A percentile compares a stretch with the other conserved stretches of the same genome.
These are phyloP conservation scores for Forbesichthys agassizii DNA, from an alignment of 2,113 vertebrate genomes.

Conservation along the genomic window DNA sequence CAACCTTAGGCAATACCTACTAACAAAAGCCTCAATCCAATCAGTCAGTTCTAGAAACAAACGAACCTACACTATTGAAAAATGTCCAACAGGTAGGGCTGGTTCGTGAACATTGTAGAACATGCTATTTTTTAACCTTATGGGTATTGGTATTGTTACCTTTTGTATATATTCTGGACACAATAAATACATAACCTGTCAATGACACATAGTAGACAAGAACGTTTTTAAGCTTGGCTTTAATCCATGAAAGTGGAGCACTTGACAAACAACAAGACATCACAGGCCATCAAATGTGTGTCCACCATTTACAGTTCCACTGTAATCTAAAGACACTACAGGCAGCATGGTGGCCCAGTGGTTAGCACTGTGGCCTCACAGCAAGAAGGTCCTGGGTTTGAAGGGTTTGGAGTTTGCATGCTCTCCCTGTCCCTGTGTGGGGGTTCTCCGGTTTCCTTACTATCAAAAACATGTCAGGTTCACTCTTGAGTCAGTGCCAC, in stretches of 20 bases:
- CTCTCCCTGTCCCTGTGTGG: constrained; percentile 3
- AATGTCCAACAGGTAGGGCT: background rate
- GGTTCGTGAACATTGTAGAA: background rate
- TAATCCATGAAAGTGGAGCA: constrained; percentile 37
- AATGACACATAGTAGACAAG: background rate
- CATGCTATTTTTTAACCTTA: background rate
- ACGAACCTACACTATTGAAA: background rate
- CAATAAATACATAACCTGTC: background rate
- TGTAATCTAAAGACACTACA: constrained; percentile 1
- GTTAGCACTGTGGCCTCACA: too few species aligned
- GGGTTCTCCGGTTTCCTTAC: background rate
- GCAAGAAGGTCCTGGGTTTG: too few species aligned
- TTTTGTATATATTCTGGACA: background rate
- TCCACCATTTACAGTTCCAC: background rate
- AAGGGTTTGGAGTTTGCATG: background rate
- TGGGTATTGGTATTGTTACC: background rate
- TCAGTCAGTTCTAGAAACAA: background rate
- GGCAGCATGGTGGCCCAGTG: too few species aligned
- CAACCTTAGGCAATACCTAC: background rate
- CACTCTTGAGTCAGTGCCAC: too few species aligned
- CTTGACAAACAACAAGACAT: constrained; percentile 39
- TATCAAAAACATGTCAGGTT: too few species aligned
- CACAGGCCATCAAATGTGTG: constrained; percentile 18
- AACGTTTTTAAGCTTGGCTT: constrained; percentile 25
- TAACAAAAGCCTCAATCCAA: background rate